Base-by-base conservation (phyloP, 2,888 invertebrate species). In the Branchinecta sandiegonensis region DNA sequence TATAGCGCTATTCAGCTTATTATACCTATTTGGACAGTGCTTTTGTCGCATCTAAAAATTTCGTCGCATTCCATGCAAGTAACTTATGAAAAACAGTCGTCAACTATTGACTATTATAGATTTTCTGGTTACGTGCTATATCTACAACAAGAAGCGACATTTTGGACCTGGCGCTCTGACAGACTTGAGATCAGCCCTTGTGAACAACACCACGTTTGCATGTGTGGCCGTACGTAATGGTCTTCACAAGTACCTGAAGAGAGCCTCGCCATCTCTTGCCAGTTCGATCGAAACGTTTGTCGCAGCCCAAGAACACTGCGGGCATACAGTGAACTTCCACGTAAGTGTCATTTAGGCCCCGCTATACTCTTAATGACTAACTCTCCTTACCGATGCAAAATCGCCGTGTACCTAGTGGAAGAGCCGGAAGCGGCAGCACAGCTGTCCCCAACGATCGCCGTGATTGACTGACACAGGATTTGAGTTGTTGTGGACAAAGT, bases 121-220 rank as follows among this genome's bases (percentile, higher is more conserved):
- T 79, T 93, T 93, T 76, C 78, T 95, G 12, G 86, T 95, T 46
- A 94, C 94, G 0, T 81, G 88, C 12, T 85, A 92, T 76, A 87
- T 99, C 68, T 96, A 84, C 76, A 92, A 94, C 77, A 83, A 84
- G 71, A 85, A 84, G 71, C 80, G 79, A 0, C 75, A 80, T 64
- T 80, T 90, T 75, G 83, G 83, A 69, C 93, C 94, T 0, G 96
- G 95, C 0, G 85, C 90, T 17, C 79, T 99, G 69, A 96, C 96
- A 0, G 96, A 97, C 79, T 77, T 97, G 70, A 82, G 97, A 50
- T 95, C 96, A 0, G 92, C 97, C 0, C 81, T 99, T 4, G 97
- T 99, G 4, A 97, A 99, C 77, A 99, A 99, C 76, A 86, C 90
- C 70, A 96, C 94, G 0, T 92, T 99, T 75, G 96, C 93, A 0